A percentile compares a stretch with the other conserved stretches of the same genome.
Conservation (phyloP, 2,113 vertebrate genomes). For the Ctenodactylus gundi region DNA sequence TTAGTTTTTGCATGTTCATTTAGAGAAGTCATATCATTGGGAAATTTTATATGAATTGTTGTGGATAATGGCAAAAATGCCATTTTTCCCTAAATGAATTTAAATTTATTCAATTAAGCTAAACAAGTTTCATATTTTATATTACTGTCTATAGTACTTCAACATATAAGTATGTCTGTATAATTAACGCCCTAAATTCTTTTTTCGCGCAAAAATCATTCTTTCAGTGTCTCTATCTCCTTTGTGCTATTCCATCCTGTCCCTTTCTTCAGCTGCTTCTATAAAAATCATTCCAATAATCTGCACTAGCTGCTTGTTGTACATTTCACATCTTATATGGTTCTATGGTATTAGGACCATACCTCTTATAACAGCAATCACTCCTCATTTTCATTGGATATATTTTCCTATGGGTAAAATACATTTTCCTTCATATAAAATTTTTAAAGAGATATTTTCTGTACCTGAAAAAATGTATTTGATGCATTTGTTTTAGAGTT, state of each 20-base stretch:
- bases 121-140: neutral
- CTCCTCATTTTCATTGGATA: neutral
- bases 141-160: neutral
- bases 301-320: neutral
- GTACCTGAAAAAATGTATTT: neutral
- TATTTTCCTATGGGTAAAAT: neutral
- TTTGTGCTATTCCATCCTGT: neutral
- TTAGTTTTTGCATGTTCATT: neutral
- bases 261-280: neutral
- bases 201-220: neutral
- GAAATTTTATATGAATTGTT: neutral
- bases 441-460: neutral
- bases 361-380: neutral
- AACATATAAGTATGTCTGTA: neutral
- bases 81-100: neutral
- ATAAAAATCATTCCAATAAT: neutral
- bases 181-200: neutral
- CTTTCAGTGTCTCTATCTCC: accelerated
- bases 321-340: neutral
- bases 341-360: too few relatives aligned
- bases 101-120: neutral
- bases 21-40: neutral
- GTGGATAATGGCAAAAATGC: neutral
- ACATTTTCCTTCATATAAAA: neutral
- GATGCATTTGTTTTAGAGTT: neutral